These are phyloP conservation scores for Iselma pallidipennis DNA, from an alignment of 2,888 invertebrate species.

Conservation along the genomic window DNA sequence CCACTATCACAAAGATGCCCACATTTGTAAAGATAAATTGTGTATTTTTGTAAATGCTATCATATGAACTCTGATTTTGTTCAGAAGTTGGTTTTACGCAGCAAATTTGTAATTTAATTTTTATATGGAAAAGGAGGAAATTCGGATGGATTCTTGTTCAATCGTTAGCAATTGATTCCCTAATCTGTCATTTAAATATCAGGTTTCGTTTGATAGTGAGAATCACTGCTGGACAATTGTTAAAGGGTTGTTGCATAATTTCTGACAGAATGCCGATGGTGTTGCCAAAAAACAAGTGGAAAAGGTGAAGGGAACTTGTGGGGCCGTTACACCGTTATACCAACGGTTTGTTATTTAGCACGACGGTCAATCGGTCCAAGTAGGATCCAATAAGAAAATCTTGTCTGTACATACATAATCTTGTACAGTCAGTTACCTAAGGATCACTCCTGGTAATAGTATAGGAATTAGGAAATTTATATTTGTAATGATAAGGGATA, in stretches of 20 bases:
- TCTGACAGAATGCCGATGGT: constrained; percentile 8
- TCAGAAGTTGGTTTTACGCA: not conserved
- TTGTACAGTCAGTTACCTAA: not conserved
- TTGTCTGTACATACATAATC: not conserved
- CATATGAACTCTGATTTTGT: not conserved
- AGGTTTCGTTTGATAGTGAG: not conserved
- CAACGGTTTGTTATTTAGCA: constrained; percentile 19
- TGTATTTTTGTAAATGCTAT: not conserved
- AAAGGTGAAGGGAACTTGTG: constrained; percentile 22
- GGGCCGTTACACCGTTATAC: constrained; percentile 24
- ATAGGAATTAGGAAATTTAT: constrained; percentile 16
- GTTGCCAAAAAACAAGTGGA: constrained; percentile 22
- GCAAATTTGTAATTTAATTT: not conserved
- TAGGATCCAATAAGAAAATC: not conserved
- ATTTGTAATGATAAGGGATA: constrained; percentile 11
- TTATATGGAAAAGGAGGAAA: not conserved
- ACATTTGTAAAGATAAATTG: not conserved
- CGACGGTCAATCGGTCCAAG: constrained; percentile 22
- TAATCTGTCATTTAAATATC: no score
- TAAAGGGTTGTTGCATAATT: no score
- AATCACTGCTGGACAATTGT: not conserved
- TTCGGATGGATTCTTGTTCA: not conserved
- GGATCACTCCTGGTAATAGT: not conserved
- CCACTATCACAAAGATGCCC: not conserved
- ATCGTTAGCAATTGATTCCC: not conserved